Evolutionary conservation across 2,113 vertebrate genomes (phyloP).

Genomic region (Thomomys bottae): DNA sequence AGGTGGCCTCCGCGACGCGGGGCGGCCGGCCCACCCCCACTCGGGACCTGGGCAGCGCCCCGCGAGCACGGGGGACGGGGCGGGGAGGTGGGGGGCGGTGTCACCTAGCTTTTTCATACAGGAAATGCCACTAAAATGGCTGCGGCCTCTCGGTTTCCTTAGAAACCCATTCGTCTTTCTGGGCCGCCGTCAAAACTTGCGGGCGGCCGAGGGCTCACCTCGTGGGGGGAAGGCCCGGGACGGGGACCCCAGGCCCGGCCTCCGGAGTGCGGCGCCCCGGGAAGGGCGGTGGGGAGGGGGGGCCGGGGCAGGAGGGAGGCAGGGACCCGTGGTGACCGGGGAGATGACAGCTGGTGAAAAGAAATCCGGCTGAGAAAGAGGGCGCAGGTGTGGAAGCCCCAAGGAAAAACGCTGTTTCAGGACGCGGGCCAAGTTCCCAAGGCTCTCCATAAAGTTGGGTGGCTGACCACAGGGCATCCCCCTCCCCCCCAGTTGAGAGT

Average conservation of each 20-base stretch:
- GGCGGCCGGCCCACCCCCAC: slow-evolving; percentile 3
- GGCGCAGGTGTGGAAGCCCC: not conserved
- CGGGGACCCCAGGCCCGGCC: not conserved
- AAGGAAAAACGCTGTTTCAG: not conserved
- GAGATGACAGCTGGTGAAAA: not conserved
- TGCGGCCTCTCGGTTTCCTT: slow-evolving; percentile 78
- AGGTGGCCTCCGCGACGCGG: slow-evolving; percentile 35
- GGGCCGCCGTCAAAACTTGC: slow-evolving; percentile 71
- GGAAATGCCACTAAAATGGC: slow-evolving; percentile 80
- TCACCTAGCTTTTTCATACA: slow-evolving; percentile 63
- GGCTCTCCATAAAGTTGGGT: not conserved
- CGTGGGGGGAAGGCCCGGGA: not conserved
- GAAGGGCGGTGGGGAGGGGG: not conserved
- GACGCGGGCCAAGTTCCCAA: not conserved
- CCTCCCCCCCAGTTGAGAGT: not conserved
- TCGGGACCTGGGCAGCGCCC: not conserved
- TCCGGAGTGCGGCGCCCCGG: not conserved
- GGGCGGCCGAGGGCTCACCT: slow-evolving; percentile 60
- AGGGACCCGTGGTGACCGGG: not conserved
- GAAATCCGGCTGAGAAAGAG: not conserved
- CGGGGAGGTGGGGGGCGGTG: not conserved
- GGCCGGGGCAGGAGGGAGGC: not conserved
- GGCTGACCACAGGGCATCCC: not conserved
- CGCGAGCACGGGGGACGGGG: not conserved
- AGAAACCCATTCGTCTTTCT: slow-evolving; percentile 74